Base-by-base conservation (phyloP, 2,113 vertebrate species). In the Dolichallabes microphthalmus region DNA sequence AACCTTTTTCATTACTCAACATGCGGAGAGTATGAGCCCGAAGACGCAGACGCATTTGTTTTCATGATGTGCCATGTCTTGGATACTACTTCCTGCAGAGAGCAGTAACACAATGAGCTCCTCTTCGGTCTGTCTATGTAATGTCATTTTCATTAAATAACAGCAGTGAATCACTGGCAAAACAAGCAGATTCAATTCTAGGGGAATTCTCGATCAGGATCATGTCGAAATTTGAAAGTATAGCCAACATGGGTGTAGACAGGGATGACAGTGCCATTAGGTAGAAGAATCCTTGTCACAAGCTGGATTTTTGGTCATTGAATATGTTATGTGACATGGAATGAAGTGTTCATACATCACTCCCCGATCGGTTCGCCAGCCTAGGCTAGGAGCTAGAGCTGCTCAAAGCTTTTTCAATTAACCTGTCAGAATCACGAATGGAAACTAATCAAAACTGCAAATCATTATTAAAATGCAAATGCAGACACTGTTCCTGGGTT, bases 381-480 rank as follows among this genome's bases (percentile, higher is more conserved):
- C 30, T n/a, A n/a, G 22, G 32, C 30, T 12, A 77, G 73, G 55
- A 13, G 12, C 78, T 52, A 19, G 30, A 55, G 82, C 82, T 45
- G 58, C 78, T 82, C 82, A 50, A 85, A 84, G 68, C 61, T 60
- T 84, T 84, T 86, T 87, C 85, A 82, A 86, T 86, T 87, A 89
- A 88, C 88, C 87, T 86, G 86, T 88, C 82, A 86, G 71, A 73
- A 55, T 58, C 87, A 75, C 73, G 79, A 83, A 86, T 66, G 79
- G 85, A 79, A 85, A 88, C 81, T 88, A 88, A 88, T 86, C 79
- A 86, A 84, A 86, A 57, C 73, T 82, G 55, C 71, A 53, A 78
- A 85, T 88, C 82, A 84, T 85, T 85, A 89, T 89, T 88, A 86
- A 88, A 89, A 89, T 89, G 86, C 85, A 82, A 89, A 89, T 89